These are phyloP conservation scores for Pollicipes pollicipes DNA, from an alignment of 1,140 invertebrate species.

Conservation along the genomic window DNA sequence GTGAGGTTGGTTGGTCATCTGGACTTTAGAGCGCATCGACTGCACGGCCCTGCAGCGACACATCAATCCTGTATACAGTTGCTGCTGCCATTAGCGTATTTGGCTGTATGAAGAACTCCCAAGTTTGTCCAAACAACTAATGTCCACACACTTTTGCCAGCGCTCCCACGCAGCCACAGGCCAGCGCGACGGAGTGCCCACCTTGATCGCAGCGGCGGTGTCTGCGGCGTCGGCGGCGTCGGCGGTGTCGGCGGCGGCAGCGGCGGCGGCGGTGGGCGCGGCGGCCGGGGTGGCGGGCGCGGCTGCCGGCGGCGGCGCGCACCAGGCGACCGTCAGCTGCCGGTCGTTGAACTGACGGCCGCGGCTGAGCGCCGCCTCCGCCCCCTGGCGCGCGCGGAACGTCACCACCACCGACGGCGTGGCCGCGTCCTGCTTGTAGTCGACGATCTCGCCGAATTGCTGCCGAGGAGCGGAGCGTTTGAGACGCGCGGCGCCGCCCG, in stretches of 20 bases:
- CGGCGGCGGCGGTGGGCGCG: conserved; percentile 47
- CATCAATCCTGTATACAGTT: no score
- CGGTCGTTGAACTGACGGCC: conserved; percentile 45
- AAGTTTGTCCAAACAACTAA: no score
- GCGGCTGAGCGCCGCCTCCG: conserved; percentile 45
- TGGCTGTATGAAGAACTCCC: no score
- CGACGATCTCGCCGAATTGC: conserved; percentile 52
- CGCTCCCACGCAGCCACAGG: no score
- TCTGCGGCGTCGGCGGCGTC: conserved; percentile 31
- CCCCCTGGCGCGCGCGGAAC: conserved; percentile 50
- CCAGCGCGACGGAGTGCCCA: not conserved
- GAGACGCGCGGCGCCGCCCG: no score
- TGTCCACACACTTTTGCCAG: no score
- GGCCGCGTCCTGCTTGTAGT: conserved; percentile 43
- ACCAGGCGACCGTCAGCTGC: conserved; percentile 28
- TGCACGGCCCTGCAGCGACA: no score
- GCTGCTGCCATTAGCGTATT: no score
- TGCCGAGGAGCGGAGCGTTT: conserved; percentile 27
- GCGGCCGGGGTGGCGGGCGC: conserved; percentile 41
- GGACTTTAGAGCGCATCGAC: no score
- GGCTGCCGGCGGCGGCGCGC: conserved; percentile 32
- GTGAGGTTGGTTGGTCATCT: no score
- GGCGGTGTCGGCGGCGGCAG: conserved; percentile 37
- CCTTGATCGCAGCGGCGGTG: not conserved
- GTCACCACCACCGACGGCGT: conserved; percentile 47